These are phyloP conservation scores for Drosophila buzzatii DNA, from an alignment of 2,888 invertebrate genomes.

Conservation along the genomic window DNA sequence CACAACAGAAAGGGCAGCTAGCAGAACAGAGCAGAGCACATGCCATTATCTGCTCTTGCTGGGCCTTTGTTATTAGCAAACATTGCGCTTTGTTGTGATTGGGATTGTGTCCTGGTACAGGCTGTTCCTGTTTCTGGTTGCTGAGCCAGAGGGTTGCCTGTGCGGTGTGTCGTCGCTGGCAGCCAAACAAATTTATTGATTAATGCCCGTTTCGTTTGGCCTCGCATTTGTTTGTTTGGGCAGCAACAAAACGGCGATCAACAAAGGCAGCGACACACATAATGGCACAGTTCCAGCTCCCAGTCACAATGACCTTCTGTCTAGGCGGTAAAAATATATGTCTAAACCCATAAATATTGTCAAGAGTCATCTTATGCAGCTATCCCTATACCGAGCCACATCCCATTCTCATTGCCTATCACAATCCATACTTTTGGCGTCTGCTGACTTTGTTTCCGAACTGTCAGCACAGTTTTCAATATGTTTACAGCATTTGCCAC, in stretches of 20 bases:
- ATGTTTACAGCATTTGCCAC: constrained; percentile 52
- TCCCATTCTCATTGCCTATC: constrained; percentile 31
- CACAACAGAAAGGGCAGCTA: constrained; percentile 71
- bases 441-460: constrained; percentile 49
- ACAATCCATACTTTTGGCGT: constrained; percentile 36
- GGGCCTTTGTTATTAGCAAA: constrained; percentile 41
- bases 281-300: constrained; percentile 41
- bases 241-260: constrained; percentile 45
- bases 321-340: constrained; percentile 31
- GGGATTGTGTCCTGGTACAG: constrained; percentile 37
- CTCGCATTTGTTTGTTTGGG: constrained; percentile 26
- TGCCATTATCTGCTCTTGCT: constrained; percentile 49
- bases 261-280: constrained; percentile 54
- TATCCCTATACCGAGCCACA: neutral
- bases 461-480: constrained; percentile 57
- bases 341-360: constrained; percentile 68
- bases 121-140: constrained; percentile 1
- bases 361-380: constrained; percentile 29
- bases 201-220: constrained; percentile 72
- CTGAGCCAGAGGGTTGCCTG: constrained; percentile 46
- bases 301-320: constrained; percentile 65
- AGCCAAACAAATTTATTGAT: constrained; percentile 84
- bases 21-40: constrained; percentile 37
- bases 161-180: constrained; percentile 72
- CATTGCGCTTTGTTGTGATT: constrained; percentile 59